These are phyloP conservation scores for Nasonia vitripennis DNA, from an alignment of 1,140 invertebrate species.

Conservation along the genomic window DNA sequence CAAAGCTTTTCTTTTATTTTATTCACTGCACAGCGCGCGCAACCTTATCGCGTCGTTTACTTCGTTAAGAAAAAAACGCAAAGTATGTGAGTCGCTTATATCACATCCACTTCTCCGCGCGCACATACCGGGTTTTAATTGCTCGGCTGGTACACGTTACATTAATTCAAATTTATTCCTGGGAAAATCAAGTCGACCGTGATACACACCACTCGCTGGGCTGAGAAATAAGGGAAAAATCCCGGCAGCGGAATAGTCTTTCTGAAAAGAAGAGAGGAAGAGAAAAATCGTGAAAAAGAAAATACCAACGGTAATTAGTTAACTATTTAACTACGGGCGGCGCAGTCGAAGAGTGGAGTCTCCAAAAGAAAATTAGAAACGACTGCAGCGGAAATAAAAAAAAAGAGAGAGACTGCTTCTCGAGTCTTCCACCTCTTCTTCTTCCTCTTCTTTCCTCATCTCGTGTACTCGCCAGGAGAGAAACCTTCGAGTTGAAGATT, in stretches of 20 bases:
- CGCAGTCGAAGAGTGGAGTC: background rate
- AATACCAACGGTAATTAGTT: constrained; percentile 36
- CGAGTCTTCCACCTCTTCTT: background rate
- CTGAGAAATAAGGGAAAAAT: background rate
- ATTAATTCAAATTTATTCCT: constrained; percentile 28
- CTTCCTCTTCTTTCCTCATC: background rate
- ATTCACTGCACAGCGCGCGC: too few species aligned
- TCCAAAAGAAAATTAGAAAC: constrained; percentile 13
- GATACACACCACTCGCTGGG: background rate
- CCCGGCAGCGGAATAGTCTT: background rate
- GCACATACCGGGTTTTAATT: background rate
- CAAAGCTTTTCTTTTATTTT: background rate
- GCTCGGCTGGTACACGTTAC: background rate
- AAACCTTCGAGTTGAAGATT: constrained; percentile 25
- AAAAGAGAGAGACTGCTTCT: background rate
- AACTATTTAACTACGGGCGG: constrained; percentile 18
- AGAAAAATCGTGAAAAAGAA: constrained; percentile 21
- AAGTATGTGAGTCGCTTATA: background rate
- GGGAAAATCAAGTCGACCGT: background rate
- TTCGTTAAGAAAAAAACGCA: background rate
- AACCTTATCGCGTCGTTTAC: background rate
- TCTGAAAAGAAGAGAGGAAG: background rate
- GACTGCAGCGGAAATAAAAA: background rate
- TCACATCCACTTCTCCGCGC: background rate
- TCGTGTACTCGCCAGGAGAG: background rate